Conservation (phyloP, 2,888 invertebrate genomes). For the Ctena decussata region DNA sequence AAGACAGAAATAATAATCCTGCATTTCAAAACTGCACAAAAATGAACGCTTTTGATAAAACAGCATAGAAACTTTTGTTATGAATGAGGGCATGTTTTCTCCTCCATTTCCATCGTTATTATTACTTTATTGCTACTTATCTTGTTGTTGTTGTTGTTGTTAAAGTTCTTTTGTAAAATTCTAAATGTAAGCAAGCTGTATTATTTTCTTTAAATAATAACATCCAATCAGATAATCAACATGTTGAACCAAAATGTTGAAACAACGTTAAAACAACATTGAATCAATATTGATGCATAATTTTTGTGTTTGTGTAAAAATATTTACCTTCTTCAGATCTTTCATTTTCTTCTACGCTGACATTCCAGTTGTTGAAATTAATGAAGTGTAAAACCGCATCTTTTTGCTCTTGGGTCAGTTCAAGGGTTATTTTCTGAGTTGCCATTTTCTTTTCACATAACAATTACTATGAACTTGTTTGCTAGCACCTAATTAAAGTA, state of each 20-base stretch:
- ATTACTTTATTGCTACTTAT: no score
- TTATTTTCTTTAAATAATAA: no score
- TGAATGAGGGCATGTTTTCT: not conserved
- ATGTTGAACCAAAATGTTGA: no score
- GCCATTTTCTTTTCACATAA: not conserved
- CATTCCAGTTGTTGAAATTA: conserved; percentile 1
- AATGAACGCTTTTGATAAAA: not conserved
- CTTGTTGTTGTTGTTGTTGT: no score
- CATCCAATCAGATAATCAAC: no score
- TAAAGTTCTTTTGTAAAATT: no score
- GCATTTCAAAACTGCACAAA: not conserved
- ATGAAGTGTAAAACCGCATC: not conserved
- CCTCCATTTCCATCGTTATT: no score
- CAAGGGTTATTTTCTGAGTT: not conserved
- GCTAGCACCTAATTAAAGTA: no score
- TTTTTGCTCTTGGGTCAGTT: not conserved
- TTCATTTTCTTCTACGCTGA: not conserved
- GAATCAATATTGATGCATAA: no score
- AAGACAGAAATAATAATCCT: not conserved
- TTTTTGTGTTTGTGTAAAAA: no score
- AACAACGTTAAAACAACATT: not conserved
- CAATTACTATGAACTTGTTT: no score
- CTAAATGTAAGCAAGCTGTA: no score
- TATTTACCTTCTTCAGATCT: not conserved
- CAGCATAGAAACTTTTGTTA: not conserved